Evolutionary conservation across 2,797 vertebrate species (phyloP).

Genomic region (Nyctalus aviator): DNA sequence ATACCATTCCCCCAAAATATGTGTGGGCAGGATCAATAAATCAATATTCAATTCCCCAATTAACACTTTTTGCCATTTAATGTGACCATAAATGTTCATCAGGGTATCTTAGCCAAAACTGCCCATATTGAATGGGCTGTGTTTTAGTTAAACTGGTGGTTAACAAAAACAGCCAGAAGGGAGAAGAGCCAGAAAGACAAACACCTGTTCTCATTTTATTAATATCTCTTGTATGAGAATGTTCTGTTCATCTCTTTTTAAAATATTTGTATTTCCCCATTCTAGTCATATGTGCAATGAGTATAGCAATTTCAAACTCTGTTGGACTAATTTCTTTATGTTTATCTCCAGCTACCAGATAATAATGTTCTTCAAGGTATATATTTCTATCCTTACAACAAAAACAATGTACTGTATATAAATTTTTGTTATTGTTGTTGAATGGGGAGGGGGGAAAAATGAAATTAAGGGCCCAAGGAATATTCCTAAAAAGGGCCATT

Average conservation of each 20-base stretch:
- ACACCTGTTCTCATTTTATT: neutral
- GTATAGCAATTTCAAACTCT: neutral
- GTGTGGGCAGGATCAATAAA: neutral
- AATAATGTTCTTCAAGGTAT: neutral
- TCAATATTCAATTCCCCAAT: neutral
- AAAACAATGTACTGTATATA: neutral
- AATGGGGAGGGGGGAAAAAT: neutral
- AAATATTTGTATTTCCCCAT: neutral
- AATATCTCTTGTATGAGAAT: neutral
- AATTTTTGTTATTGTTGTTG: neutral
- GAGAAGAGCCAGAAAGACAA: neutral
- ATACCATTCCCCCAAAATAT: neutral
- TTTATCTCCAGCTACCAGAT: neutral
- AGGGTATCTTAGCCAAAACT: neutral
- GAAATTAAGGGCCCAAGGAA: neutral
- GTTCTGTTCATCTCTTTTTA: neutral
- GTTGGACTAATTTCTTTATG: neutral
- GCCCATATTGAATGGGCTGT: neutral
- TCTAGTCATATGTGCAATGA: neutral
- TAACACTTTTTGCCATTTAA: neutral
- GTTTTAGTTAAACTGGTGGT: neutral
- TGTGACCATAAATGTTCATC: neutral
- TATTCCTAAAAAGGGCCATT: neutral
- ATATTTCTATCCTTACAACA: conserved; percentile 3
- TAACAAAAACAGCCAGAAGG: neutral